Base-by-base conservation (phyloP, 1,140 invertebrate genomes). In the Papilio polytes region DNA sequence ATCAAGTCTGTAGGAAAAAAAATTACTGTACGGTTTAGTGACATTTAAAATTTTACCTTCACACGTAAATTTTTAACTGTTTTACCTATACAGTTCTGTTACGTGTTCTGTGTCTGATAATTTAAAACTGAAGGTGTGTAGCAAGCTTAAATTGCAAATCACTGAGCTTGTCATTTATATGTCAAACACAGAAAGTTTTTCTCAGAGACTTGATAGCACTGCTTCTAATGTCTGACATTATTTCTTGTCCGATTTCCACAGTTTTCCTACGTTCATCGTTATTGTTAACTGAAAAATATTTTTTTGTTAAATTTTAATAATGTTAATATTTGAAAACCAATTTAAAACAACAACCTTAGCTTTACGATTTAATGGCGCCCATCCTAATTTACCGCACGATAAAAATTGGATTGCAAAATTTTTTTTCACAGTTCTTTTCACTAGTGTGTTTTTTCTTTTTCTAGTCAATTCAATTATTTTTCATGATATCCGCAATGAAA, bases 391-490 rank as follows among this genome's bases (percentile, higher is more conserved):
- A 22, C 10, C 31, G 18, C 78, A 81, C 26, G 76, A 85, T 74
- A 80, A 74, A 76, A 26, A 80, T 26, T 89, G 88, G 88, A 72
- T 73, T 2, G 26, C 73, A 22, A 84, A 85, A 77, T 87, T 86
- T 53, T 77, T 80, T 31, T 63, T 82, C 51, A 74, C 84, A 18
- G 80, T 80, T 8, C 41, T 80, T 26, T n/a, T 85, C 13, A 70
- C 82, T 0, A 8, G 81, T 13, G 26, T 80, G 3, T 81, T 81
- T 56, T 85, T 84, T 51, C 0, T 82, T 12, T 85, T 85, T 59
- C 78, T 88, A 2, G 0, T 81, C 1, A 83, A 89, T 79, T 87
- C 88, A n/a, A 80, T 90, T 3, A 73, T 88, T 20, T 83, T 76
- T 31, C 76, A 86, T 36, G 88, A 91, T 53, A 78, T 90, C 12